Evolutionary conservation across 2,113 vertebrate genomes (phyloP).

Genomic region (Amphiprion percula): DNA sequence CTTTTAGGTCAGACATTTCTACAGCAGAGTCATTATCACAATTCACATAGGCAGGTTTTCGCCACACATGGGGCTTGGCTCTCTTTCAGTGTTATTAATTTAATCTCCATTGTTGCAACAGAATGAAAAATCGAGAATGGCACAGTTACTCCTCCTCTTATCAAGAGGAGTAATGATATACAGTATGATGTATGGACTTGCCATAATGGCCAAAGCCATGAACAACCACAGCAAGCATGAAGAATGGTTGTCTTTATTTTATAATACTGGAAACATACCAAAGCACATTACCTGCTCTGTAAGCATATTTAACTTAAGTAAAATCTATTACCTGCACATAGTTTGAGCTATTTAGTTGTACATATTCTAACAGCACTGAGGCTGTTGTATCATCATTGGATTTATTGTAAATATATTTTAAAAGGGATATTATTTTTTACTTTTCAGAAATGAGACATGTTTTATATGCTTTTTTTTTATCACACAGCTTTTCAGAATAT

Average conservation of each 20-base stretch:
- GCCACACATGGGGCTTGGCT: conserved; percentile 7
- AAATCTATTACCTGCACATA: conserved; percentile 44
- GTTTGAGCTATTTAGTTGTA: conserved; percentile 64
- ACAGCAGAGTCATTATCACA: background rate
- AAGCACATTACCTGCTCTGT: conserved; percentile 27
- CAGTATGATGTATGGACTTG: conserved; percentile 11
- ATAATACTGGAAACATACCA: conserved; percentile 29
- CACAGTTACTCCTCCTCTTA: conserved; percentile 29
- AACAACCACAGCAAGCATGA: background rate
- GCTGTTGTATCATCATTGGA: conserved; percentile 15
- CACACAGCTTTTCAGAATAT: conserved; percentile 24
- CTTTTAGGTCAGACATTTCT: background rate
- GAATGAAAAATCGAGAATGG: conserved; percentile 3
- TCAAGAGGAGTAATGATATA: background rate
- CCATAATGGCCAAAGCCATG: conserved; percentile 22
- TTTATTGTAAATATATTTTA: conserved; percentile 66
- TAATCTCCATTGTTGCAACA: background rate
- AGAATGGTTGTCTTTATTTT: background rate
- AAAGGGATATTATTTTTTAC: conserved; percentile 39
- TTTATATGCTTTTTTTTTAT: conserved; percentile 56
- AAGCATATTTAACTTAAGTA: conserved; percentile 51
- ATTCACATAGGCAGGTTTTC: background rate
- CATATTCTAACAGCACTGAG: conserved; percentile 46
- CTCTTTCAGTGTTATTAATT: background rate
- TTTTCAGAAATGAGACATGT: conserved; percentile 31